phyloP scores from a whole-genome alignment of 2,113 vertebrate species.

The Hyaena hyaena region DNA sequence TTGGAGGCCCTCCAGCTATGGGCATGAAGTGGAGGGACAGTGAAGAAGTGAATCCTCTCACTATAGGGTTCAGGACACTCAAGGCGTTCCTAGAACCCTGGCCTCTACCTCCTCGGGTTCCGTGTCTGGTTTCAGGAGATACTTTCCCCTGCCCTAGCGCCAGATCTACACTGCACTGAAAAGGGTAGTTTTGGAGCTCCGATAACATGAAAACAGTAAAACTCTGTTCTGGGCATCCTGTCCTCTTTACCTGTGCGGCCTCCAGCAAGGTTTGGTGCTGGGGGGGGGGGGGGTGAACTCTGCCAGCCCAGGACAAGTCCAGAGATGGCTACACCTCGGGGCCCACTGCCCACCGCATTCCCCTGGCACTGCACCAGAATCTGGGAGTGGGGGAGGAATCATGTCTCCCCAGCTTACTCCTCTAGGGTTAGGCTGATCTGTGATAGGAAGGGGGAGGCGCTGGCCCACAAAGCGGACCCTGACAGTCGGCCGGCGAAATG shows the following conservation, averaged over 20 bases:
- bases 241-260: constrained; percentile 57
- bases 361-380: constrained; percentile 45
- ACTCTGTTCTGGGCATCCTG: constrained; percentile 65
- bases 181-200: constrained; percentile 21
- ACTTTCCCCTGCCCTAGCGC: constrained; percentile 6
- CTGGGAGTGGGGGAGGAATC: not conserved
- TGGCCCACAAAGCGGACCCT: not conserved
- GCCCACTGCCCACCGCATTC: constrained; percentile 51
- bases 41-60: not conserved
- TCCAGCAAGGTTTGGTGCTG: not conserved
- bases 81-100: constrained; percentile 61
- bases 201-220: constrained; percentile 65
- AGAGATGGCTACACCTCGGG: constrained; percentile 6
- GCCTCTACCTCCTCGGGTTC: not conserved
- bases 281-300: not conserved
- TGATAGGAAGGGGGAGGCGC: not conserved
- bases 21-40: not conserved
- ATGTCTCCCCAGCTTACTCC: not conserved
- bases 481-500: not conserved
- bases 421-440: not conserved
- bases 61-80: not conserved
- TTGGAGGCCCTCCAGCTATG: not conserved
- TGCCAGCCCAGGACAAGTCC: constrained; percentile 51
- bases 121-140: not conserved
- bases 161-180: not conserved